Conservation (phyloP, 1,140 invertebrate genomes). For the Caerostris extrusa region DNA sequence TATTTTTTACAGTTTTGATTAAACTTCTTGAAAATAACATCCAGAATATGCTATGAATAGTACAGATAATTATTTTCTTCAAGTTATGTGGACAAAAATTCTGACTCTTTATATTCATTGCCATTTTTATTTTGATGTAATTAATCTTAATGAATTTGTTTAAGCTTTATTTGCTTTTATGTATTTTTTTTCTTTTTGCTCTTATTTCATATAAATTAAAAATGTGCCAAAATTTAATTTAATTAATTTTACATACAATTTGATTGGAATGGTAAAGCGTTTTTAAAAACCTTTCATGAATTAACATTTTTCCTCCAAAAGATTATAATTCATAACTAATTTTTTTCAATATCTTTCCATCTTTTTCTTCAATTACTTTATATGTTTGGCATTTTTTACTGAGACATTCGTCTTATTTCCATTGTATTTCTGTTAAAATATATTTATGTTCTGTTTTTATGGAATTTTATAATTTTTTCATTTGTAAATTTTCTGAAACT, state of each 20-base stretch:
- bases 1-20: constrained; percentile 5
- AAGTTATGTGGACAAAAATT: background rate
- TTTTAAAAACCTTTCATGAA: background rate
- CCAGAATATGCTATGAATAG: background rate
- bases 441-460: background rate
- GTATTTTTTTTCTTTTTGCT: background rate
- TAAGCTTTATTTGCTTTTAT: background rate
- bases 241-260: background rate
- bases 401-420: background rate
- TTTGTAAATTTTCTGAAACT: background rate
- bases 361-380: no score
- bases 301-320: background rate
- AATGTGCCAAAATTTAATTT: constrained; percentile 22
- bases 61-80: background rate
- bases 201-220: background rate
- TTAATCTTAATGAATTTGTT: background rate
- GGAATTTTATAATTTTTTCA: background rate
- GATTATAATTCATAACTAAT: no score
- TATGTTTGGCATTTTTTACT: no score
- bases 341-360: no score
- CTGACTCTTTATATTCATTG: background rate
- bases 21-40: background rate
- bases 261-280: no score
- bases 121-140: background rate
- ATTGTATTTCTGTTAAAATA: background rate